phyloP scores from a whole-genome alignment of 2,113 vertebrate species.

The Condylura cristata region DNA sequence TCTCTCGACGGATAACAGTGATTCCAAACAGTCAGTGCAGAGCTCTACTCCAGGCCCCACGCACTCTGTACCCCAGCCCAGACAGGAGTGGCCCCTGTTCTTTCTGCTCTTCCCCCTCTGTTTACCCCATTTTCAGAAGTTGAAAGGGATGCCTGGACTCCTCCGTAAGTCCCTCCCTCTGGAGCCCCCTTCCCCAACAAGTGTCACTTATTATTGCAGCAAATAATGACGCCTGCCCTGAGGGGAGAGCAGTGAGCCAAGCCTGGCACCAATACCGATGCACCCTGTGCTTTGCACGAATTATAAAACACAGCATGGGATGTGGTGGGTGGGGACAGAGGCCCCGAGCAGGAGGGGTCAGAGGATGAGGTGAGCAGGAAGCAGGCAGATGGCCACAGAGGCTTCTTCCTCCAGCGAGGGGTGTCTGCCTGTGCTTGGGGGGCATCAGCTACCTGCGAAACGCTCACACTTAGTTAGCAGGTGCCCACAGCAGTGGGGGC shows the following conservation, averaged over 20 bases:
- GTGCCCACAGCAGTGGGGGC: not conserved
- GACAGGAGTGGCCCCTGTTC: not conserved
- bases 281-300: not conserved
- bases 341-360: not conserved
- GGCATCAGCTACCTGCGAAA: not conserved
- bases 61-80: not conserved
- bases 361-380: not conserved
- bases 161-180: not conserved
- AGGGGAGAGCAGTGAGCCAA: accelerated
- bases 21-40: not conserved
- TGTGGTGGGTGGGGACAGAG: not conserved
- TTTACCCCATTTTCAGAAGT: not conserved
- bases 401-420: not conserved
- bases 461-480: not conserved
- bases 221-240: not conserved
- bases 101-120: not conserved
- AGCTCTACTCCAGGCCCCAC: not conserved
- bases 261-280: accelerated
- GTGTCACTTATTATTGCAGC: not conserved
- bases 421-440: accelerated
- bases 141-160: not conserved
- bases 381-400: not conserved
- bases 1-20: not conserved
- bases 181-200: not conserved
- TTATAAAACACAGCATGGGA: accelerated